Conservation (phyloP, 2,113 vertebrate species). For the Oplegnathus fasciatus region DNA sequence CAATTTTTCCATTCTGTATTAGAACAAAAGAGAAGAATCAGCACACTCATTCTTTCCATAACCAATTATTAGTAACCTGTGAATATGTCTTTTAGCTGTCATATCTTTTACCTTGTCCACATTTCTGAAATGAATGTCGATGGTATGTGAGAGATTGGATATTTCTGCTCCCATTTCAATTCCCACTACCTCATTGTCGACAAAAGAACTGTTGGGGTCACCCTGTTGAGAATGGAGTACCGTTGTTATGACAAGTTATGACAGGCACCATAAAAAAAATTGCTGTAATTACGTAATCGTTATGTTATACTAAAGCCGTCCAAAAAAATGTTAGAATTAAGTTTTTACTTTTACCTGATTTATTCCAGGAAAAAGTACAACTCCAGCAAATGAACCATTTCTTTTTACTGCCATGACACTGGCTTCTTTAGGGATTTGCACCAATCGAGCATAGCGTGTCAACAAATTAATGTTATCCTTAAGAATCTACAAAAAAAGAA, state of each 20-base stretch:
- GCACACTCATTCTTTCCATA: not conserved
- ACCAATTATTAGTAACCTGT: not conserved
- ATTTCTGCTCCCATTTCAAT: constrained; percentile 66
- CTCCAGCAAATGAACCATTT: constrained; percentile 24
- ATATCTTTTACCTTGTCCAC: constrained; percentile 45
- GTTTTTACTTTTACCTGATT: constrained; percentile 6
- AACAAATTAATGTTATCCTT: rapidly evolving
- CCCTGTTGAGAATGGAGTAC: constrained; percentile 19
- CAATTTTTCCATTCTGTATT: not conserved
- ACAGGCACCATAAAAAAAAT: not conserved
- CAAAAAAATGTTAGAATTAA: no score
- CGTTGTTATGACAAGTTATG: not conserved
- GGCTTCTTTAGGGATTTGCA: constrained; percentile 53
- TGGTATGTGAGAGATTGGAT: constrained; percentile 47
- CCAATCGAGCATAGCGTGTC: rapidly evolving
- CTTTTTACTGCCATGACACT: not conserved
- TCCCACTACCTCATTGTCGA: constrained; percentile 17
- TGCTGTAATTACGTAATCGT: not conserved
- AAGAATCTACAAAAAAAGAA: constrained; percentile 11
- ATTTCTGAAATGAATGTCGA: constrained; percentile 39
- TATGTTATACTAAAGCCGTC: not conserved
- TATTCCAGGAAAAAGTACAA: constrained; percentile 41
- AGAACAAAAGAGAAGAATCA: not conserved
- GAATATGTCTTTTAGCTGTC: not conserved
- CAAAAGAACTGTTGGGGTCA: not conserved